Evolutionary conservation across 2,113 vertebrate species (phyloP), one percentile per base, ranked within the genome.

Genomic region (Hystrix cristata): DNA sequence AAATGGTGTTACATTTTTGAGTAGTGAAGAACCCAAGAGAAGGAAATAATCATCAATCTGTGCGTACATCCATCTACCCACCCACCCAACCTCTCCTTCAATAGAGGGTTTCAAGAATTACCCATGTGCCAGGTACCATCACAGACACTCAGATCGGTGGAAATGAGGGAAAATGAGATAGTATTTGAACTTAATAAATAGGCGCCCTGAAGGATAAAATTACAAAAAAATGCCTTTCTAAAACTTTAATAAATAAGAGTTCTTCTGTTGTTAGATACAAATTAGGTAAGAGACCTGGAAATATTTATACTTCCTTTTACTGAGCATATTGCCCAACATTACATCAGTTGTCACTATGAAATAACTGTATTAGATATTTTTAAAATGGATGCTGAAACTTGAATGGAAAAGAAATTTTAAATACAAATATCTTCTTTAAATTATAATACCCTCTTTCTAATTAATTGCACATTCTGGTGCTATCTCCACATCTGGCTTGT

Each of bases 131-230:
- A 94, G 18, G 7, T 7, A 62, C 71, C 69, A 92, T 83, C 21
- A 78, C 51, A 94, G 10, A 43, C 53, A 76, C 23, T 93, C 23
- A 91, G 38, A 84, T 83, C 8, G 48, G 38, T 89, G 43, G 81
- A 76, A 86, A 23, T 92, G 55, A 12, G 53, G 92, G 38, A 94
- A 96, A 94, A 87, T 87, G 31, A 84, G 87, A 83, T 84, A 65
- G 46, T 65, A 13, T 87, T 87, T 71, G 34, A 79, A 84, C 7
- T 34, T 67, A 95, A 13, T 78, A 91, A 97, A 25, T 64, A 86
- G 82, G 89, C 15, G 83, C 55, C 5, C 46, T 76, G 53, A 91
- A 18, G 31, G 19, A 87, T 71, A 90, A 92, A 90, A 89, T 86
- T 85, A 81, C 1, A 48, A 19, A 46, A 79, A 79, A 60, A 51